Evolutionary conservation across 1,140 invertebrate species (phyloP), one percentile per base, ranked within the genome.

Genomic region (Archivesica marissinica): DNA sequence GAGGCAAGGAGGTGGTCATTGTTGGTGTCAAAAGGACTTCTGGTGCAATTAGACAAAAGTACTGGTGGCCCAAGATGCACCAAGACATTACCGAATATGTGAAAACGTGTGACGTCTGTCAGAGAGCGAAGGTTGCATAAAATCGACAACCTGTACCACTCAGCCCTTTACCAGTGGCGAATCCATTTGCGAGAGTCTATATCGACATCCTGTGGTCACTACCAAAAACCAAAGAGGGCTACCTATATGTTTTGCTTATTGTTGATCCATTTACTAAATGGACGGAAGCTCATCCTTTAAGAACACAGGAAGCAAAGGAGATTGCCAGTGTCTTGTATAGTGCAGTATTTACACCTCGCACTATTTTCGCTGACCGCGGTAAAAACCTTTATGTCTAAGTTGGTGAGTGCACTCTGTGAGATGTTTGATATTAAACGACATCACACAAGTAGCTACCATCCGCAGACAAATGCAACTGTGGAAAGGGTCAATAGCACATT

Each of bases 51-150:
- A 41, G 17, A 13, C 25, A 30, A 41, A 50, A 89, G 28, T 90
- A 88, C 70, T 90, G 54, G 30, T 90, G 78, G 75, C 84, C 79
- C 41, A 68, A 56, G 23, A 88, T 89, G 89, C 84, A 87, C 35
- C 66, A 85, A 20, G 66, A 83, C 3, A 70, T 80, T 30, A 50
- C 33, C 30, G 50, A 88, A 15, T 88, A 89, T 52, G 47, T 87
- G 7, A 77, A 50, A 23, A 54, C 81, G 15, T 90, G 88, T 85
- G 83, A 76, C 15, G 41, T 15, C 25, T 88, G 87, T 86, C 87
- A 88, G 82, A 20, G 25, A 38, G 25, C 38, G 3, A 90, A 90
- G 78, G 15, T 66, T 23, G 9, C 23, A 15, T 30, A 56, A 39
- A 41, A 70, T 23, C 38, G 30, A 6, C 56, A 23, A 28, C 61